Evolutionary conservation across 1,140 invertebrate species (phyloP), one percentile per base, ranked within the genome.

Genomic region (Drosophila rhopaloa): DNA sequence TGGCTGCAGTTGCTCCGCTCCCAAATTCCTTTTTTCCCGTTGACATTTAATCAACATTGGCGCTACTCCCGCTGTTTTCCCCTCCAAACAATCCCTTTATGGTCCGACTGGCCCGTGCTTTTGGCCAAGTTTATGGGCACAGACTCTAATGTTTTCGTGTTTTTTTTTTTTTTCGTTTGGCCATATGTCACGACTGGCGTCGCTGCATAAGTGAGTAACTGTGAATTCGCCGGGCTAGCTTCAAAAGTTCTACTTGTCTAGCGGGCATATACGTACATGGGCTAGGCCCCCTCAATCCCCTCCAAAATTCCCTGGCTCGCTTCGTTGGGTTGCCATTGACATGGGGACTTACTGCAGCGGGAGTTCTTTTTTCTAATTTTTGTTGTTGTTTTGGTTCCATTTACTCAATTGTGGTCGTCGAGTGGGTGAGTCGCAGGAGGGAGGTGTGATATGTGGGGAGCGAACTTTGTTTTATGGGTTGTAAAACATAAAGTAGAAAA

Each of bases 31-130:
- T 76, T 62, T 62, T 53, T 46, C 58, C 48, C 43, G 41, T 67
- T 70, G 65, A 77, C 75, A 77, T 77, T 77, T 77, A 77, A 77
- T 77, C 74, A 77, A 51, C 62, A 40, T 35, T 63, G 63, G 58
- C 43, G 63, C 43, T 63, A 38, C 61, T 38, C 38, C 65, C 65
- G 37, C 37, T 37, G 19, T 9, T 32, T 46, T 37, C 29, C 29
- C 29, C 43, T 9, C 11, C 32, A 13, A 29, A 24, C 59, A 43
- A 54, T 29, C 61, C 54, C 54, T 76, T 59, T 76, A 76, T 76
- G 73, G 73, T 50, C 32, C 35, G 58, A 19, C 27, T 40, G 46
- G 44, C 27, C 35, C 48, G 27, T 51, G 41, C 47, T 74, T 74
- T 75, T 75, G 68, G 68, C 66, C 67, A 73, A 73, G 48, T 73